Evolutionary conservation across 2,797 vertebrate species (phyloP).

Genomic region (Picus viridis): DNA sequence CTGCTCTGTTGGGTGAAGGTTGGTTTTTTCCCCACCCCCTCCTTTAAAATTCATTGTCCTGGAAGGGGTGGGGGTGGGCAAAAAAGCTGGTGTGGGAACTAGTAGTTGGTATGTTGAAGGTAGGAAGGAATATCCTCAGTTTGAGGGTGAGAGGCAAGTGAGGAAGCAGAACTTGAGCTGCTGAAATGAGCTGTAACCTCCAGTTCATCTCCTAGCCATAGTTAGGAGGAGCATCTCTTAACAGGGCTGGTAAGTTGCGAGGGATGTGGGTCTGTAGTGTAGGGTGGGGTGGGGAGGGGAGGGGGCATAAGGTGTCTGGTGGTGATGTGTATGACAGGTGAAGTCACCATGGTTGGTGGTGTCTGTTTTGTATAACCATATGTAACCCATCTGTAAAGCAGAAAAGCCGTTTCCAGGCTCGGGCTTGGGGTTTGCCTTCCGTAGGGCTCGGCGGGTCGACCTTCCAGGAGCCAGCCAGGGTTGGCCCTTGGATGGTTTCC

Average conservation of each 20-base stretch:
- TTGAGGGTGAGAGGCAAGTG: background rate
- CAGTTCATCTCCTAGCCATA: background rate
- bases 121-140: background rate
- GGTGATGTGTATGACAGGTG: background rate
- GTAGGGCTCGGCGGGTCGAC: background rate
- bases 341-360: background rate
- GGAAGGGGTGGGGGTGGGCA: fast-evolving
- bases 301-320: background rate
- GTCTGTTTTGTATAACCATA: background rate
- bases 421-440: background rate
- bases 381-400: conserved; percentile 3
- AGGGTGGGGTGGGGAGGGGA: background rate
- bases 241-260: background rate
- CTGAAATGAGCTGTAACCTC: background rate
- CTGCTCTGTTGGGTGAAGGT: background rate
- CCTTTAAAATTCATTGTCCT: background rate
- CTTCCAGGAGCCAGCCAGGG: background rate
- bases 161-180: background rate
- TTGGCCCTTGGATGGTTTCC: background rate
- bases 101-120: background rate
- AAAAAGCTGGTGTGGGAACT: background rate
- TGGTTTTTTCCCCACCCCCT: background rate
- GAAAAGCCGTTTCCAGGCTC: background rate
- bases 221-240: background rate
- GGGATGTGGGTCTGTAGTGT: background rate